Evolutionary conservation across 2,797 vertebrate genomes (phyloP), one percentile per base, ranked within the genome.

Genomic region (Naso thynnoides): DNA sequence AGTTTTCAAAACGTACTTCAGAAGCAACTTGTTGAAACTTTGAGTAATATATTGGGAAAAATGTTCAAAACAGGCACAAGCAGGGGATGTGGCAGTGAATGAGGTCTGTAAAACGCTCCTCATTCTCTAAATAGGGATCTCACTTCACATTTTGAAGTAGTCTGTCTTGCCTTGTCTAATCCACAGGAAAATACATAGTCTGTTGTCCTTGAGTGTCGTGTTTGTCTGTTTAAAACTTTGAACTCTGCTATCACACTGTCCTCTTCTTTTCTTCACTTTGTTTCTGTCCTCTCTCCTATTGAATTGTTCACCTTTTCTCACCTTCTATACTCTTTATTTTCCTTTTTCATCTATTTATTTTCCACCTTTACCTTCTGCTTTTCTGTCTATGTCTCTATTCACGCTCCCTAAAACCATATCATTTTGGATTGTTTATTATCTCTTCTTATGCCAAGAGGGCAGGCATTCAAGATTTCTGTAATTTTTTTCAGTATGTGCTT

Each of bases 371-470:
- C 55, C 24, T 49, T 16, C 45, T 18, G 13, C 36, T 42, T 45
- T n/a, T 57, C 38, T 19, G 8, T 41, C 3, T 65, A 21, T 45
- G 15, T n/a, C 11, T 39, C 49, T 54, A 55, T 74, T 14, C 50
- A 10, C 41, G 41, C 45, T 63, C 63, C 64, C 44, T 38, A 24
- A 31, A 84, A 74, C 53, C 39, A 57, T 74, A 67, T 83, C 70
- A 64, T 42, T 36, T 52, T 76, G 56, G 81, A 81, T 72, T 81
- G 85, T 68, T 84, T 70, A 83, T 81, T 81, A 68, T 81, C 61
- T 74, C 33, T 73, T 72, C 79, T 83, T 63, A 73, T 78, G 55
- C 44, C 68, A 52, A 2, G 6, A 63, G 57, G 74, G 38, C 9
- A 81, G 45, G 8, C 49, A 53, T 78, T 69, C 50, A 71, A 21